Percentiles rank a stretch among this genome's conserved stretches.
Evolutionary conservation across 2,888 invertebrate species (phyloP).

Genomic region (Amiota mariae): DNA sequence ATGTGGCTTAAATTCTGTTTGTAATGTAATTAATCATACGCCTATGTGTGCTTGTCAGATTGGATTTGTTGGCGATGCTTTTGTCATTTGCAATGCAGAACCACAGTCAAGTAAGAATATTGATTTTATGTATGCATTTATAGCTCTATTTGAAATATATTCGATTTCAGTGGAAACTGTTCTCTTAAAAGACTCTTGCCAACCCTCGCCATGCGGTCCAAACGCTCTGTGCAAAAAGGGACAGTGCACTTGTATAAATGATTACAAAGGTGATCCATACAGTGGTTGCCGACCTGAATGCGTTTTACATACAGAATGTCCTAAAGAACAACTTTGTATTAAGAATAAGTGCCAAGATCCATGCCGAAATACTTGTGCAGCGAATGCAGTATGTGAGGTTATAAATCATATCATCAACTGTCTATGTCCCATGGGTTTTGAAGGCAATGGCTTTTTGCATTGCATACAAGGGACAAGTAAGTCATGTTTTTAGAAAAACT

Average conservation of each 20-base stretch:
- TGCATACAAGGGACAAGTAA: constrained; percentile 77
- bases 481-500: constrained; percentile 27
- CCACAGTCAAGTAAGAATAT: constrained; percentile 71
- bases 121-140: background rate
- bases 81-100: constrained; percentile 75
- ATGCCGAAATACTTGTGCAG: constrained; percentile 83
- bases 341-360: constrained; percentile 83
- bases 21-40: constrained; percentile 80
- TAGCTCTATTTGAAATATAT: too few relatives aligned
- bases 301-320: constrained; percentile 80
- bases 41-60: constrained; percentile 80
- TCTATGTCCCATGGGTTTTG: constrained; percentile 76
- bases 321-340: constrained; percentile 80
- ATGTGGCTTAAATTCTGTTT: constrained; percentile 78
- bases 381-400: constrained; percentile 81
- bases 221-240: constrained; percentile 82
- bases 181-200: constrained; percentile 77
- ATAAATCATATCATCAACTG: constrained; percentile 84
- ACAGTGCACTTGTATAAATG: constrained; percentile 79
- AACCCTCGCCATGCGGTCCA: constrained; percentile 82
- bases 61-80: constrained; percentile 79
- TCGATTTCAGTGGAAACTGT: constrained; percentile 49
- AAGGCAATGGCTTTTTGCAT: constrained; percentile 82
- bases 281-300: constrained; percentile 82
- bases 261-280: constrained; percentile 82